These are phyloP conservation scores for Ibidorhyncha struthersii DNA, from an alignment of 2,113 vertebrate genomes.

Conservation along the genomic window DNA sequence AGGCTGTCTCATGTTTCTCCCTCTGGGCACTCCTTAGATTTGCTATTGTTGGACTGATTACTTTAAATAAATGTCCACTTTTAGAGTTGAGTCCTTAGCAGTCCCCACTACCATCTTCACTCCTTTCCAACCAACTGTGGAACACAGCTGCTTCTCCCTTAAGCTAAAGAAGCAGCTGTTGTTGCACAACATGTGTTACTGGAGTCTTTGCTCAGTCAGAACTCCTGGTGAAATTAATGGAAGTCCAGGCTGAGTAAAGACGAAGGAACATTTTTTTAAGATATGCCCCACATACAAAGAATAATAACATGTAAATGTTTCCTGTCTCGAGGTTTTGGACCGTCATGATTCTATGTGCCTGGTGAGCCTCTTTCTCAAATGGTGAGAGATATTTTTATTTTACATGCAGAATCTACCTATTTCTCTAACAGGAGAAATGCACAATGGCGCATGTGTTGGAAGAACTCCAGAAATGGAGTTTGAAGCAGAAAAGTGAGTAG, in stretches of 20 bases:
- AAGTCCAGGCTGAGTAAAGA: not conserved
- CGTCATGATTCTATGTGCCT: not conserved
- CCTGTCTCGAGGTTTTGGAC: not conserved
- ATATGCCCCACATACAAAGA: not conserved
- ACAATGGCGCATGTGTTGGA: not conserved
- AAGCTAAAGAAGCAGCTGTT: slow-evolving; percentile 45
- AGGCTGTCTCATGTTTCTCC: not conserved
- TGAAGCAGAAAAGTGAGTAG: not conserved
- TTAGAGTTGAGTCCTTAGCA: slow-evolving; percentile 13
- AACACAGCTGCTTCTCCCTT: slow-evolving; percentile 46
- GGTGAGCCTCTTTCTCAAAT: not conserved
- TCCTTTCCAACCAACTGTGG: slow-evolving; percentile 31
- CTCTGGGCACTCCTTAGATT: not conserved
- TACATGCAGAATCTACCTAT: not conserved
- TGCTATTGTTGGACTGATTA: not conserved
- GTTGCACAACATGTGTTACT: slow-evolving; percentile 11
- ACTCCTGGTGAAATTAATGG: not conserved
- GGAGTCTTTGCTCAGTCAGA: not conserved
- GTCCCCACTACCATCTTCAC: not conserved
- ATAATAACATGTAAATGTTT: not conserved
- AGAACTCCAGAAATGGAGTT: not conserved
- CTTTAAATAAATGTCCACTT: slow-evolving; percentile 36
- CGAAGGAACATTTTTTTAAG: not conserved
- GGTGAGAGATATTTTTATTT: not conserved
- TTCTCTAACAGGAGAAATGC: not conserved